Evolutionary conservation across 2,888 invertebrate genomes (phyloP), one percentile per base, ranked within the genome.

Genomic region (Ochropleura plecta): DNA sequence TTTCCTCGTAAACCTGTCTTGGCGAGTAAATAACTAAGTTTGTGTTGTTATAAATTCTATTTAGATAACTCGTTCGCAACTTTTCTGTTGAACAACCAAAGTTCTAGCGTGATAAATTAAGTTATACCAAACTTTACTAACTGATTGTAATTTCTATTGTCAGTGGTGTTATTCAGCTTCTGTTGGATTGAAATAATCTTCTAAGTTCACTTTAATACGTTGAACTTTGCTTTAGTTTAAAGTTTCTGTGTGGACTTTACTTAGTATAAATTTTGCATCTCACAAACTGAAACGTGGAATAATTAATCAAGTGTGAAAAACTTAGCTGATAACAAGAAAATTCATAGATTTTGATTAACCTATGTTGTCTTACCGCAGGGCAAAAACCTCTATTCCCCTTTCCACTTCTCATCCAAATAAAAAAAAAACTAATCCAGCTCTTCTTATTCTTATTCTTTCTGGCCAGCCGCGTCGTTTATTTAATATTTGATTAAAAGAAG

Each of bases 111-210:
- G 51, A 64, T 42, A 84, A 76, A 87, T 83, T 83, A 64, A 82
- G 82, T 86, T 83, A 85, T 78, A 66, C 67, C 57, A 46, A 79
- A 81, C 64, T 86, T 79, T 57, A 40, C 20, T 53, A 84, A 86
- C 75, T 80, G 73, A 78, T 81, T 84, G 73, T 81, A 75, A 72
- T 82, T 77, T 82, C 80, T 75, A 80, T 78, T 83, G 76, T 70
- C 74, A 72, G 75, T 60, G 18, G 68, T 40, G 65, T 71, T 80
- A 76, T 80, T 70, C 78, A 69, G 46, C 12, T 10, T 71, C n/a
- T 48, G 53, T 73, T 67, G 16, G 49, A 74, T 77, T 73, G 64
- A 73, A 81, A 81, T 78, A 78, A 78, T 72, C 59, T 44, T 72
- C 14, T 6, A 20, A 80, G 60, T 69, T 81, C 55, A 64, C 64